Base-by-base conservation (phyloP, 2,888 invertebrate species). In the Dione juno region DNA sequence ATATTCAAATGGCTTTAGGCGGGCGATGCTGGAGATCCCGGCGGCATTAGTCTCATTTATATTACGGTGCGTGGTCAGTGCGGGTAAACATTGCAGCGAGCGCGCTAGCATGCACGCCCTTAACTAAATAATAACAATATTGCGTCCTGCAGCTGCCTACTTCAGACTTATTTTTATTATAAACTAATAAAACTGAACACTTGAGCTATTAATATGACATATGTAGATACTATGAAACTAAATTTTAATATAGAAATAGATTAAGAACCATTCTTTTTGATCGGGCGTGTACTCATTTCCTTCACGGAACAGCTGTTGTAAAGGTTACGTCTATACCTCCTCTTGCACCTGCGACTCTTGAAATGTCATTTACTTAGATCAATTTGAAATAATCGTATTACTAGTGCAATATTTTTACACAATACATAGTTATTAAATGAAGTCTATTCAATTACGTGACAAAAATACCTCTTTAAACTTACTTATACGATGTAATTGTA, bases 1-100 rank as follows among this genome's bases (percentile, higher is more conserved):
- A 90, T 90, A 92, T 90, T 90, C 87, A 89, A 89, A 90, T 87
- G 80, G 85, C 84, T 87, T 83, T 83, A 78, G 86, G 87, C 87
- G 80, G 82, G 79, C 82, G 81, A 78, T 80, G 82, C 80, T 82
- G 77, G 79, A 81, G 83, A 83, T 87, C 85, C 86, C 84, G 79
- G 77, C 80, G 84, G 86, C 79, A 86, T 87, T 85, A 86, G 84
- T 80, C 77, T 81, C 85, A 88, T 87, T 87, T 87, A 82, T 83
- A 82, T 84, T 83, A 83, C 80, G 80, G 82, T 79, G 80, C 80
- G 79, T 77, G 83, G 81, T 78, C 80, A 81, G 75, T 77, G 77
- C 74, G 77, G 72, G 75, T 77, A 76, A 79, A 77, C 77, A 77
- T 68, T 70, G 72, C 71, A 66, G 54, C 61, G 71, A 74, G 64